Evolutionary conservation across 2,113 vertebrate genomes (phyloP).

Genomic region (Leiothrix lutea): DNA sequence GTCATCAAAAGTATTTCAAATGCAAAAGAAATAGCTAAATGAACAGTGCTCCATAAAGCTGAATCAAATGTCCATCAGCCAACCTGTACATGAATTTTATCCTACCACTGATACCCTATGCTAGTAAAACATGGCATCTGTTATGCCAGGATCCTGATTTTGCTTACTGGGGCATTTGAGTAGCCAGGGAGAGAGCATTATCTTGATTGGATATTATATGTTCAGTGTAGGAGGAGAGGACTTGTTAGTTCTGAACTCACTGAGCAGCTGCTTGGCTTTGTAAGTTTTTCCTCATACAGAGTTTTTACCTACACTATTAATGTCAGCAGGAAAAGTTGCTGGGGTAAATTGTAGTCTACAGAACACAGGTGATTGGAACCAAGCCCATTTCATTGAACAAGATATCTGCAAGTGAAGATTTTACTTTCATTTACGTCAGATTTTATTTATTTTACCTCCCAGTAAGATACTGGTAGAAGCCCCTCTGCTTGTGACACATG

Average conservation of each 20-base stretch:
- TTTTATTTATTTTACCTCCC: background rate
- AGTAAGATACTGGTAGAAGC: background rate
- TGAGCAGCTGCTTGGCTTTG: background rate
- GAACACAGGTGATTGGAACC: background rate
- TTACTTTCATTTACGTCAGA: background rate
- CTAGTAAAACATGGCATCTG: background rate
- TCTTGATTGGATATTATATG: background rate
- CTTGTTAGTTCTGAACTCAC: background rate
- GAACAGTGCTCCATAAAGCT: background rate
- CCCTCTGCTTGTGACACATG: background rate
- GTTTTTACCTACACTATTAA: background rate
- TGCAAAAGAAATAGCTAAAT: background rate
- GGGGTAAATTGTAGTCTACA: background rate
- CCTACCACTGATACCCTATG: background rate
- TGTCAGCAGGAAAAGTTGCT: background rate
- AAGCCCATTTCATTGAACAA: background rate
- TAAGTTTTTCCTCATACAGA: background rate
- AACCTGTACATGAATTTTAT: background rate
- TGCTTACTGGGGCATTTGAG: background rate
- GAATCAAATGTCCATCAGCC: background rate
- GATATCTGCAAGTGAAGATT: background rate
- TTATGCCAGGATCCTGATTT: background rate
- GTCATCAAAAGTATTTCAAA: background rate
- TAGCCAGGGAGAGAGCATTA: background rate
- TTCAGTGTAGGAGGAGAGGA: background rate